Evolutionary conservation across 92 coral and sea anemone genomes (phyloP), one percentile per base, ranked within the genome.

Genomic region (Umimayanthus chanpuru): DNA sequence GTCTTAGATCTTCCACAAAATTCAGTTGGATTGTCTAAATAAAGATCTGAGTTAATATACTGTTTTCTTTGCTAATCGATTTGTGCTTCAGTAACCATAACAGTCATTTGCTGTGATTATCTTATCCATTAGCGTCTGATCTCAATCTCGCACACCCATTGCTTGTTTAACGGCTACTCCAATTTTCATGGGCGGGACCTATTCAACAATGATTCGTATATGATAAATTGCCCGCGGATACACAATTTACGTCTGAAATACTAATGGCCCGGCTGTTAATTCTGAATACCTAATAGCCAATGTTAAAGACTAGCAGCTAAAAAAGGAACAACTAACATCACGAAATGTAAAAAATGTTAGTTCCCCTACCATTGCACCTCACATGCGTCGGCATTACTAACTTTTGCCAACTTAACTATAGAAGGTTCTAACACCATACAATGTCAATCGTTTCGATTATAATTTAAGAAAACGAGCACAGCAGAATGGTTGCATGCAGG

Each of bases 101-200:
- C 28, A 56, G 85, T 55, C 14, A 75, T 40, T 75, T 44, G 26
- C 78, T 26, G 29, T 32, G 67, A 70, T 83, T 83, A 70, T 70
- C 78, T 43, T 83, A 70, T 44, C 87, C 78, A 71, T 68, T 71
- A 81, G 58, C 40, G 55, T 16, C 16, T 30, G 64, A n/a, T 81
- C 76, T 40, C 40, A 39, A n/a, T 81, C 76, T 40, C 40, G 44
- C 78, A 43, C 65, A 4, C 65, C 65, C 29, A 83, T 43, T 47
- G 20, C 87, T 83, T 71, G 64, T 71, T 83, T 83, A 83, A 83
- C 86, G 18, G 76, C 76, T 7, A 21, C 55, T 25, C 56, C 75
- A 66, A 81, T 65, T 81, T 80, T 71, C 36, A 70, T 68, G 87
- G 87, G 87, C 87, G 78, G 87, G 68, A 83, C 66, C 70, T 83